Conservation (phyloP, 2,888 invertebrate species). For the Dione vanillae region DNA sequence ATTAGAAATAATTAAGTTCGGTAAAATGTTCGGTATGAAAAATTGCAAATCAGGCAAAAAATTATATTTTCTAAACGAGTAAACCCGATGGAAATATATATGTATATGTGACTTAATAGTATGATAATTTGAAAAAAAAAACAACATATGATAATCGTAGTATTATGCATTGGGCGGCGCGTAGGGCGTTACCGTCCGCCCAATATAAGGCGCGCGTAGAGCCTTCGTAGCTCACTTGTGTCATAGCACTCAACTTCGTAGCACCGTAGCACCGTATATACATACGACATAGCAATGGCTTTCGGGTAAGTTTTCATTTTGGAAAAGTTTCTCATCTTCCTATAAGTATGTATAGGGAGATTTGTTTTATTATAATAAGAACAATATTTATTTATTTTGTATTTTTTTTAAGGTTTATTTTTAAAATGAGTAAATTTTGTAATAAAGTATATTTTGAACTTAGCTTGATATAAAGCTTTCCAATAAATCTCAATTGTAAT, state of each 20-base stretch:
- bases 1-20: no score
- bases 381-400: neutral
- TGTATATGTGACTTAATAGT: neutral
- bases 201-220: constrained; percentile 66
- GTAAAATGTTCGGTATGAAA: neutral
- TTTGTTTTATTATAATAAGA: neutral
- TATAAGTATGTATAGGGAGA: neutral
- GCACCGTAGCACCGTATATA: constrained; percentile 54
- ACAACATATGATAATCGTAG: constrained; percentile 1
- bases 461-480: no score
- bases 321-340: constrained; percentile 26
- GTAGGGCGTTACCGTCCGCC: constrained; percentile 58
- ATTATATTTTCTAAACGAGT: neutral
- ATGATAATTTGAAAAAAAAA: neutral
- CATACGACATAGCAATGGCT: constrained; percentile 58
- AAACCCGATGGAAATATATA: neutral
- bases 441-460: no score
- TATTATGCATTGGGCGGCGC: constrained; percentile 55
- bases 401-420: neutral
- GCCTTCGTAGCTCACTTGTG: constrained; percentile 58
- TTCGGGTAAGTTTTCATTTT: constrained; percentile 55
- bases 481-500: no score
- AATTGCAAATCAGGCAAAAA: neutral
- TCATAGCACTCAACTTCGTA: constrained; percentile 46
- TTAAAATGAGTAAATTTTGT: no score